Percentiles rank a stretch among this genome's conserved stretches.
Evolutionary conservation across 2,888 invertebrate genomes (phyloP).

Genomic region (Exephanes ischioxanthus): DNA sequence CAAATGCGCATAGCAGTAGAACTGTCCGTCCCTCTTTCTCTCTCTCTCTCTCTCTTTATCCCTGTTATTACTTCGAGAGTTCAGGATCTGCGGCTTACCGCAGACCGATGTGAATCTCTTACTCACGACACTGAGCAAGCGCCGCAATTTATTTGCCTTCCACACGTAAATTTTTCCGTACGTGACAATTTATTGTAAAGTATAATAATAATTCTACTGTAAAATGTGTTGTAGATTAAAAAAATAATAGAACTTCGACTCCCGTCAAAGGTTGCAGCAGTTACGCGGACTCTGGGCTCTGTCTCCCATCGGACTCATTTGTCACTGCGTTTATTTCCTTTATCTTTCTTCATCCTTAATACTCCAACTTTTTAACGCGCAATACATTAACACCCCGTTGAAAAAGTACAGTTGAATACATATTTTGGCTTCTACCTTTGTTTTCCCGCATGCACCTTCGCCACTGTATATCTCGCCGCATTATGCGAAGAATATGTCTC

Average conservation of each 20-base stretch:
- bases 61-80: conserved; percentile 58
- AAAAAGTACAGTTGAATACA: background rate
- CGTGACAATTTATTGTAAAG: background rate
- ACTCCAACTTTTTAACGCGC: conserved; percentile 43
- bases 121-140: conserved; percentile 14
- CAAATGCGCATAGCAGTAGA: conserved; percentile 5
- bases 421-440: background rate
- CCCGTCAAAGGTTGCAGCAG: background rate
- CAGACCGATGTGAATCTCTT: conserved; percentile 34
- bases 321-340: conserved; percentile 34
- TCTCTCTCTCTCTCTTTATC: conserved; percentile 27
- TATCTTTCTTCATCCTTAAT: conserved; percentile 20
- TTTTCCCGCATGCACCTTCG: background rate
- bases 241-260: background rate
- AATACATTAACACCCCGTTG: background rate
- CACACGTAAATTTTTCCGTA: conserved; percentile 3
- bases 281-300: background rate
- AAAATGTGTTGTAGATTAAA: background rate
- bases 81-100: conserved; percentile 34
- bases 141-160: conserved; percentile 5
- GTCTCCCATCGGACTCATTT: conserved; percentile 51
- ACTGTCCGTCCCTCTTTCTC: conserved; percentile 24
- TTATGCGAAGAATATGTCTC: conserved; percentile 68
- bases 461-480: conserved; percentile 64
- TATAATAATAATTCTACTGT: background rate